These are phyloP conservation scores for Parasteatoda lunata DNA, from an alignment of 2,888 invertebrate genomes.

Conservation along the genomic window DNA sequence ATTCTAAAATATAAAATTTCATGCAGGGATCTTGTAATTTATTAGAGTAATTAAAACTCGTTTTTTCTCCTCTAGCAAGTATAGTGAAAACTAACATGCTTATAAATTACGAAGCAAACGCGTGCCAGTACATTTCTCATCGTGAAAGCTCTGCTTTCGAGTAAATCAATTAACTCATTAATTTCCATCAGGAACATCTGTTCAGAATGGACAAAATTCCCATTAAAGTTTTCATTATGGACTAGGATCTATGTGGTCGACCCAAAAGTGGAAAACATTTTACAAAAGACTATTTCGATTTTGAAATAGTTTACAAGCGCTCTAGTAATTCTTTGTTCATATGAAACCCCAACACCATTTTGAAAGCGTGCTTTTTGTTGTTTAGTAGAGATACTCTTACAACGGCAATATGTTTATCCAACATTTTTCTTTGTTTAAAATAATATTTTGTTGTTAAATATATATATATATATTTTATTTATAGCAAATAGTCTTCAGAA, in stretches of 20 bases:
- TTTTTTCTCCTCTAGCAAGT: background rate
- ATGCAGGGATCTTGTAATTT: background rate
- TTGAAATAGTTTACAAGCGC: too few relatives aligned
- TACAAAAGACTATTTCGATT: too few relatives aligned
- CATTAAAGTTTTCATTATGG: constrained; percentile 50
- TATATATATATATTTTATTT: too few relatives aligned
- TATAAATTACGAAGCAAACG: constrained; percentile 13
- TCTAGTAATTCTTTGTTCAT: too few relatives aligned
- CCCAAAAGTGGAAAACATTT: too few relatives aligned
- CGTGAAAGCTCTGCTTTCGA: background rate
- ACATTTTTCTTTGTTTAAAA: too few relatives aligned
- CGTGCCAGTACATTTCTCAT: constrained; percentile 31
- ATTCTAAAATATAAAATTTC: background rate
- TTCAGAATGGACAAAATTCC: constrained; percentile 13
- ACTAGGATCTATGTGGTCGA: background rate
- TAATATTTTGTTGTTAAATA: too few relatives aligned
- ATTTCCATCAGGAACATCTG: constrained; percentile 41
- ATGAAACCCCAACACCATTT: too few relatives aligned
- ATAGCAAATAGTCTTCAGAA: too few relatives aligned
- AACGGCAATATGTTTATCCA: too few relatives aligned
- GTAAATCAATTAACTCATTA: constrained; percentile 59
- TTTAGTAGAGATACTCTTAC: too few relatives aligned
- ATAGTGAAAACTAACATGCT: background rate
- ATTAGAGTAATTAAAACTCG: background rate
- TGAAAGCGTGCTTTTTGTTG: too few relatives aligned